These are phyloP conservation scores for Rhynchopsitta pachyrhyncha DNA, from an alignment of 2,113 vertebrate genomes.

Conservation along the genomic window DNA sequence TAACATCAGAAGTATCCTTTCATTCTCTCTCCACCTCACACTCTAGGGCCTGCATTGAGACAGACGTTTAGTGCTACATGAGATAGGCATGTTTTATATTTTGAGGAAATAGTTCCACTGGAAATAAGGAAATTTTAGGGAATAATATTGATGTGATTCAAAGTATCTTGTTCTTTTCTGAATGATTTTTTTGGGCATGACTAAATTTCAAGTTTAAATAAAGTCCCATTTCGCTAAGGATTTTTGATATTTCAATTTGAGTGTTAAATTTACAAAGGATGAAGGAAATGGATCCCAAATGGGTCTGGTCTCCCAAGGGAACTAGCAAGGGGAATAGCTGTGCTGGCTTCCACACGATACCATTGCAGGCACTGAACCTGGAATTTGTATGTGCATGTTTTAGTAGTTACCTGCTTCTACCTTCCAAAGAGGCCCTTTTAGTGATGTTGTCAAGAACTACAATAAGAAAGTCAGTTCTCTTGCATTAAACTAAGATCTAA, in stretches of 20 bases:
- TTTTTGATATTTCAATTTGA: neutral
- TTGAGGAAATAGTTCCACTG: neutral
- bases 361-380: neutral
- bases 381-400: neutral
- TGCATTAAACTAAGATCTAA: neutral
- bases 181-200: neutral
- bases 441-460: neutral
- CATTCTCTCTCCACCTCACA: neutral
- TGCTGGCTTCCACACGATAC: neutral
- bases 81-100: neutral
- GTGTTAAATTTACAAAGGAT: neutral
- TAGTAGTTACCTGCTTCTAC: neutral
- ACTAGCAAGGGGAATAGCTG: neutral
- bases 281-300: neutral
- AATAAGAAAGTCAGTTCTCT: neutral
- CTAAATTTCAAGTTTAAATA: neutral
- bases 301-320: neutral
- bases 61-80: neutral
- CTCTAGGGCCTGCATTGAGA: neutral
- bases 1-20: rapidly evolving
- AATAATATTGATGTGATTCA: neutral
- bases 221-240: neutral
- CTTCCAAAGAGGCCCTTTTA: neutral
- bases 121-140: neutral
- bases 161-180: neutral